phyloP scores from a whole-genome alignment of 2,888 invertebrate species.

The Phaonia tiefii region DNA sequence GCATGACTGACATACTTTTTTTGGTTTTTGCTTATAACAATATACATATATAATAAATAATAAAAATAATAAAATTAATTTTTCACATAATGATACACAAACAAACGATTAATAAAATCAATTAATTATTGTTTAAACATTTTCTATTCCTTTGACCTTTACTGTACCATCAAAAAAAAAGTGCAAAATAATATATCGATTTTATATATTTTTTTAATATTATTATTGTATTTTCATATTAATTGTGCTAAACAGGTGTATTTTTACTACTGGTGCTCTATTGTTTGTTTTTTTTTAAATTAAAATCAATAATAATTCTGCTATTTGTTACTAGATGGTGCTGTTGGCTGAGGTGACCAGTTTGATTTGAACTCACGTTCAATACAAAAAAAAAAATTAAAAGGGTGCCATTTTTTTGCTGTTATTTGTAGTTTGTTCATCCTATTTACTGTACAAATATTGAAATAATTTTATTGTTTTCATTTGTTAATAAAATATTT shows the following conservation, averaged over 20 bases:
- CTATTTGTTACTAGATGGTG: conserved; percentile 19
- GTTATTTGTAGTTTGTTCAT: too few relatives aligned
- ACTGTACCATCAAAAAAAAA: not conserved
- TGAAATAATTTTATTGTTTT: conserved; percentile 24
- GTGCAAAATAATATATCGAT: conserved; percentile 6
- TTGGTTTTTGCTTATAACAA: too few relatives aligned
- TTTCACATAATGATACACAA: too few relatives aligned
- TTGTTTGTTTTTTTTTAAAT: not conserved
- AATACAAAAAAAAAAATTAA: conserved; percentile 7
- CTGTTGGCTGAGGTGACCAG: conserved; percentile 3
- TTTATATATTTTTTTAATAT: conserved; percentile 1
- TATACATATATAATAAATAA: too few relatives aligned
- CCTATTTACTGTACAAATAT: too few relatives aligned
- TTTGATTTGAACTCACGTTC: not conserved
- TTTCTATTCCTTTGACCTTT: not conserved
- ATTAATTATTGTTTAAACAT: too few relatives aligned
- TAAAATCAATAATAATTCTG: too few relatives aligned
- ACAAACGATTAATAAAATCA: too few relatives aligned
- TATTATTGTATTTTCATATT: not conserved
- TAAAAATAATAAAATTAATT: too few relatives aligned
- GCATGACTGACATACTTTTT: too few relatives aligned
- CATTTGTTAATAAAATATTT: conserved; percentile 28
- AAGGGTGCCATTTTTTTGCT: conserved; percentile 22
- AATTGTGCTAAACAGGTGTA: not conserved
- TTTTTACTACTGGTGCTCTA: not conserved